These are phyloP conservation scores for Symphodus melops DNA, from an alignment of 2,113 vertebrate species.

Conservation along the genomic window DNA sequence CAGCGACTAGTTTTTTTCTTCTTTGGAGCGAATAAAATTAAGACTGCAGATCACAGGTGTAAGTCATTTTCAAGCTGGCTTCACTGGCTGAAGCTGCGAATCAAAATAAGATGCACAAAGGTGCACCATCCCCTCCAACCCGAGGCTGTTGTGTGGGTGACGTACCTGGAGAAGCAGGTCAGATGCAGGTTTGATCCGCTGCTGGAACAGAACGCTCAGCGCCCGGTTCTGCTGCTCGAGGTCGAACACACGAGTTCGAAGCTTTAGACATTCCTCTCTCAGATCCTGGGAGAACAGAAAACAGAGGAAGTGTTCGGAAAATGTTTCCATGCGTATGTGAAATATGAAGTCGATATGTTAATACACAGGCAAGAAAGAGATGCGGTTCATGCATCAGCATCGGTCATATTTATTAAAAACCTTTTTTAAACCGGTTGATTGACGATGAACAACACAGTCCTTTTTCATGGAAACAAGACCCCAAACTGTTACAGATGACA, in stretches of 20 bases:
- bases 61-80: neutral
- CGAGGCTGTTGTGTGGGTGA: neutral
- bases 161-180: constrained; percentile 91
- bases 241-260: constrained; percentile 93
- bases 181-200: constrained; percentile 89
- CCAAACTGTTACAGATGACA: too few relatives aligned
- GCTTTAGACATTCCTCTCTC: constrained; percentile 92
- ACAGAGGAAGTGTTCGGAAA: neutral
- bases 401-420: too few relatives aligned
- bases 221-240: constrained; percentile 93
- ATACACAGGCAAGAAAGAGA: too few relatives aligned
- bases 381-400: too few relatives aligned
- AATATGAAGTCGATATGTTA: too few relatives aligned
- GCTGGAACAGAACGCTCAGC: constrained; percentile 90
- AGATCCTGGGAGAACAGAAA: constrained; percentile 84
- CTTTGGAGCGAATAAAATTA: neutral
- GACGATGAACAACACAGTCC: too few relatives aligned
- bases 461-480: too few relatives aligned
- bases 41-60: neutral
- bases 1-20: too few relatives aligned
- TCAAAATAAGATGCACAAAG: neutral
- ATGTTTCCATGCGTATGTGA: neutral
- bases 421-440: too few relatives aligned
- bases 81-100: neutral
- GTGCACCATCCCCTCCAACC: neutral